These are phyloP conservation scores for Eulacestoma nigropectus DNA, from an alignment of 2,113 vertebrate species.

Conservation along the genomic window DNA sequence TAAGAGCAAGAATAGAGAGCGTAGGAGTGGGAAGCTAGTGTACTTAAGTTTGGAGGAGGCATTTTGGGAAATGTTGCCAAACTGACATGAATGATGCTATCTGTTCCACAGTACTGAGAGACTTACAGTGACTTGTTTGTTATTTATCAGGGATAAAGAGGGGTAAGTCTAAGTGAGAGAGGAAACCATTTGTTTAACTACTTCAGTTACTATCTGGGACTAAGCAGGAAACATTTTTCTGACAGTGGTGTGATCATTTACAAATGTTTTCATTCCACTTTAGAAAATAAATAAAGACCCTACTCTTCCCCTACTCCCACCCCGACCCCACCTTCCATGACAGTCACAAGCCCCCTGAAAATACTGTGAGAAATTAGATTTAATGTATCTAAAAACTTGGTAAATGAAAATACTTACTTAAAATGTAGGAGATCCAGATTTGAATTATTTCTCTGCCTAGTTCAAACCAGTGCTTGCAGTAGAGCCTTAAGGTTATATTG, in stretches of 20 bases:
- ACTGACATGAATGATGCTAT: conserved; percentile 41
- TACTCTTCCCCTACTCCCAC: not conserved
- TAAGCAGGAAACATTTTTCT: not conserved
- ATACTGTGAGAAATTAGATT: not conserved
- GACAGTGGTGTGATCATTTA: not conserved
- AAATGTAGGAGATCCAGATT: not conserved
- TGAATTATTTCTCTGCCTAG: not conserved
- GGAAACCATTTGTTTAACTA: conserved; percentile 10
- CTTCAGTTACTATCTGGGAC: not conserved
- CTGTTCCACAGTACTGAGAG: conserved; percentile 9
- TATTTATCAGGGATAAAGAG: conserved; percentile 16
- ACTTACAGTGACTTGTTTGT: conserved; percentile 31
- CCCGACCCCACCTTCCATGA: not conserved
- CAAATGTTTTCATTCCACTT: not conserved
- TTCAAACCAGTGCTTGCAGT: not conserved
- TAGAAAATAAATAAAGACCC: not conserved
- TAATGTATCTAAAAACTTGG: not conserved
- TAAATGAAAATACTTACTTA: not conserved
- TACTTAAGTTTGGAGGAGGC: conserved; percentile 42
- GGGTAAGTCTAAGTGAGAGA: not conserved
- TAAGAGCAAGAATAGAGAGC: conserved; percentile 47
- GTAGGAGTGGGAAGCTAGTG: conserved; percentile 58
- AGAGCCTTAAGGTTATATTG: not conserved
- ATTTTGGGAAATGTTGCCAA: conserved; percentile 50
- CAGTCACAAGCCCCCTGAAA: not conserved